Percentiles rank a stretch among this genome's conserved stretches.
Conservation (phyloP, 2,113 vertebrate species). For the Pluvialis apricaria region DNA sequence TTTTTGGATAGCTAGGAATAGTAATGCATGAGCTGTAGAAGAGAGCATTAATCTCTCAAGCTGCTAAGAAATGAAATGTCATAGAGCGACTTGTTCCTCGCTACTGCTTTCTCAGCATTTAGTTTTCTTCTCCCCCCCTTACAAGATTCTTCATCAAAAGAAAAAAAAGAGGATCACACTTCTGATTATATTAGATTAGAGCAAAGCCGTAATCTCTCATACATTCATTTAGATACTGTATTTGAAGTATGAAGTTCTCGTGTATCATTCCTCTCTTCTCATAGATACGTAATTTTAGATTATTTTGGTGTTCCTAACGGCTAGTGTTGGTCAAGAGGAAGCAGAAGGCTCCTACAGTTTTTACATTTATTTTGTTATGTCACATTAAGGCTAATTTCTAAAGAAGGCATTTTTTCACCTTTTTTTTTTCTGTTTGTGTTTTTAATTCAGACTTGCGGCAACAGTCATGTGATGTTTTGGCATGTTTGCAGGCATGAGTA, state of each 20-base stretch:
- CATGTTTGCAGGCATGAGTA: not conserved
- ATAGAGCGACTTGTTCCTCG: conserved; percentile 43
- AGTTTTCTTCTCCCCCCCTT: not conserved
- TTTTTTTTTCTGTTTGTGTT: not conserved
- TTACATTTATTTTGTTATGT: not conserved
- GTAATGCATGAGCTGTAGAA: conserved; percentile 53
- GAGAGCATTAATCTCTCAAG: conserved; percentile 59
- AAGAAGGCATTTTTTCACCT: accelerated
- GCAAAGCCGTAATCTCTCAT: not conserved
- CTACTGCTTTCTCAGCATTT: not conserved
- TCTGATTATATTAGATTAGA: conserved; percentile 2
- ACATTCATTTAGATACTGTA: not conserved
- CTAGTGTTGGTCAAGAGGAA: not conserved
- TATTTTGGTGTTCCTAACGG: not conserved
- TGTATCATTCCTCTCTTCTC: not conserved
- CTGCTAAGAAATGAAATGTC: conserved; percentile 68
- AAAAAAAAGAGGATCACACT: not conserved
- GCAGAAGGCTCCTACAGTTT: not conserved
- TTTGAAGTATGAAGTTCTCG: not conserved
- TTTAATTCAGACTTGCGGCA: not conserved
- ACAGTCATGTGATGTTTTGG: not conserved
- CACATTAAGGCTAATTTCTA: not conserved
- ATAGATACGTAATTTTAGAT: not conserved
- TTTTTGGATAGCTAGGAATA: conserved; percentile 46
- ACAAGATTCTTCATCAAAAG: conserved; percentile 1